Percentiles rank a stretch among this genome's conserved stretches.
Evolutionary conservation across 1,140 invertebrate genomes (phyloP).

Genomic region (Streblospio benedicti): DNA sequence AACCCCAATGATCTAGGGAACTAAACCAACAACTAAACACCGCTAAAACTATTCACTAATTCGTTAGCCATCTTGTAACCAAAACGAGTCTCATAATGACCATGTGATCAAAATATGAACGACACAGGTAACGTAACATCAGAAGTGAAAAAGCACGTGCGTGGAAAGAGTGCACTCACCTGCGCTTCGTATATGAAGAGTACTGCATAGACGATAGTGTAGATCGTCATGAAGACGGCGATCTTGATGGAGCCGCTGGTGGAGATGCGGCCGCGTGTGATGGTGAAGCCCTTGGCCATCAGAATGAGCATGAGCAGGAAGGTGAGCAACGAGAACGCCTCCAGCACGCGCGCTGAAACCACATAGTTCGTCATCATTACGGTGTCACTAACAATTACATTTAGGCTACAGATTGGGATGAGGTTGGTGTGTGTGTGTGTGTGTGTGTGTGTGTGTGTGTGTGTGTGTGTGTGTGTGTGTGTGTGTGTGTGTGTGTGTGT

Average conservation of each 20-base stretch:
- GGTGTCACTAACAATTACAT: too few species aligned
- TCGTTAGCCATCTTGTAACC: too few species aligned
- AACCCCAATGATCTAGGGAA: too few species aligned
- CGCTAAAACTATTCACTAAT: too few species aligned
- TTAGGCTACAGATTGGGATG: too few species aligned
- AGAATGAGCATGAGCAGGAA: constrained; percentile 72
- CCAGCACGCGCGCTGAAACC: constrained; percentile 60
- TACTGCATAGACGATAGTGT: constrained; percentile 59
- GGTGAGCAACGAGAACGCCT: constrained; percentile 57
- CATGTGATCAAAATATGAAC: too few species aligned
- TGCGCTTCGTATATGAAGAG: constrained; percentile 71
- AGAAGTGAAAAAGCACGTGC: too few species aligned
- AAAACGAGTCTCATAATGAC: too few species aligned
- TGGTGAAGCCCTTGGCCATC: constrained; percentile 80
- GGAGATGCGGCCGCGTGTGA: constrained; percentile 63
- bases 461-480: background rate
- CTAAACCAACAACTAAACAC: too few species aligned
- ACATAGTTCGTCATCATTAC: constrained; percentile 11
- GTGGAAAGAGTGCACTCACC: constrained; percentile 43
- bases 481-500: too few species aligned
- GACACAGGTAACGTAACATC: too few species aligned
- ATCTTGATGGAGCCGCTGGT: constrained; percentile 60
- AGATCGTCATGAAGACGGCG: constrained; percentile 69
- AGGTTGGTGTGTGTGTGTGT: too few species aligned
- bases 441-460: constrained; percentile 14